Evolutionary conservation across 2,797 vertebrate species (phyloP).

Genomic region (Otus scops): DNA sequence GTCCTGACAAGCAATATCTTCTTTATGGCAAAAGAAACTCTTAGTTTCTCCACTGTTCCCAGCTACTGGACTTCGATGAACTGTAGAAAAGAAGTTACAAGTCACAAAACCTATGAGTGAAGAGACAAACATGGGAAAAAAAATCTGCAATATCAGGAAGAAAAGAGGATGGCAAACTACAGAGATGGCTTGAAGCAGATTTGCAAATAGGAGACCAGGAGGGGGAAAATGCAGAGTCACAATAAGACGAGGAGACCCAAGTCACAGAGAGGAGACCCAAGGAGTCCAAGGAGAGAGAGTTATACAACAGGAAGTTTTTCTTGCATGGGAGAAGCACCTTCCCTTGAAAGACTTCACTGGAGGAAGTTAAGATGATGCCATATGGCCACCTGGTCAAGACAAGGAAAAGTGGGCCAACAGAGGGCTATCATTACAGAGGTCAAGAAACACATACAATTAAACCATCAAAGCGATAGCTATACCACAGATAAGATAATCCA

Average conservation of each 20-base stretch:
- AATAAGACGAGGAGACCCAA: neutral
- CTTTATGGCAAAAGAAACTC: neutral
- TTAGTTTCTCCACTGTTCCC: neutral
- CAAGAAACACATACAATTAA: slow-evolving; percentile 13
- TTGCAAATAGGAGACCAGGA: neutral
- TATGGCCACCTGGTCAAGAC: neutral
- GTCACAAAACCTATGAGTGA: neutral
- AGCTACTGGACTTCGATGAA: neutral
- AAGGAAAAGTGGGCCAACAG: neutral
- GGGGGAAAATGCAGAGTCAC: neutral
- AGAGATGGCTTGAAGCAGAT: neutral
- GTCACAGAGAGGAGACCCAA: neutral
- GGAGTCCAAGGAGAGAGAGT: neutral
- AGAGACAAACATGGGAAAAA: neutral
- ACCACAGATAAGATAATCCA: slow-evolving; percentile 25
- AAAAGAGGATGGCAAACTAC: neutral
- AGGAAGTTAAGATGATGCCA: neutral
- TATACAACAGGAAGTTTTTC: neutral
- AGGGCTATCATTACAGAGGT: slow-evolving; percentile 11
- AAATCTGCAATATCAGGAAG: neutral
- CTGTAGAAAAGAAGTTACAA: neutral
- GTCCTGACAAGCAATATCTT: neutral
- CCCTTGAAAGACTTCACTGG: neutral
- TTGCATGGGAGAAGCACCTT: neutral
- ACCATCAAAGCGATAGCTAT: neutral